phyloP scores from a whole-genome alignment of 92 coral and sea anemone genomes.

The Paramuricea clavata region DNA sequence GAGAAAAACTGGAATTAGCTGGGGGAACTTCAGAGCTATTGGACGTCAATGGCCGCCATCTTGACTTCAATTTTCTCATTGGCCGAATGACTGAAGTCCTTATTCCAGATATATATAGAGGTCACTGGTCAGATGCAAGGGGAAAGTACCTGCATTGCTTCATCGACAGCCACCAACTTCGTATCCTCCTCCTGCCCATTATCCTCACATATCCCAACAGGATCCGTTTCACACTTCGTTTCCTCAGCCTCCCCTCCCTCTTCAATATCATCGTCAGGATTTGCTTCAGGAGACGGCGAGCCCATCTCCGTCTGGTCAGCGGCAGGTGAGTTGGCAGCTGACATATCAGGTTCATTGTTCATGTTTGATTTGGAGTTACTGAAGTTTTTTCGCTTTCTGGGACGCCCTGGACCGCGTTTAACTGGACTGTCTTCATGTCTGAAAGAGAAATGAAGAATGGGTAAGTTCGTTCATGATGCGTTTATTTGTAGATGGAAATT shows the following conservation, averaged over 20 bases:
- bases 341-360: slow-evolving; percentile 75
- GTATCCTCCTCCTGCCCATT: neutral
- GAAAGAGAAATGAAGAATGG: too few relatives aligned
- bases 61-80: too few relatives aligned
- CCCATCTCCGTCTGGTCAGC: slow-evolving; percentile 58
- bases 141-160: neutral
- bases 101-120: too few relatives aligned
- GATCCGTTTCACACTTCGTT: neutral
- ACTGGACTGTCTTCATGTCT: slow-evolving; percentile 81
- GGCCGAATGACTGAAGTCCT: too few relatives aligned
- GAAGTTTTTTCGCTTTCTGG: slow-evolving; percentile 92
- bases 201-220: neutral
- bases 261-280: neutral
- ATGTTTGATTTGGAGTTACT: slow-evolving; percentile 75
- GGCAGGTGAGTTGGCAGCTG: slow-evolving; percentile 12
- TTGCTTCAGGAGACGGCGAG: slow-evolving; percentile 3
- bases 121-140: too few relatives aligned
- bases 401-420: slow-evolving; percentile 98
- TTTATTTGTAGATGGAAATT: too few relatives aligned
- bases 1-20: too few relatives aligned
- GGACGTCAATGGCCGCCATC: too few relatives aligned
- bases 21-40: too few relatives aligned
- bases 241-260: slow-evolving; percentile 17
- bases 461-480: too few relatives aligned
- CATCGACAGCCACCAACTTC: neutral